These are phyloP conservation scores for Arctocebus calabarensis DNA, from an alignment of 2,797 vertebrate species.

Conservation along the genomic window DNA sequence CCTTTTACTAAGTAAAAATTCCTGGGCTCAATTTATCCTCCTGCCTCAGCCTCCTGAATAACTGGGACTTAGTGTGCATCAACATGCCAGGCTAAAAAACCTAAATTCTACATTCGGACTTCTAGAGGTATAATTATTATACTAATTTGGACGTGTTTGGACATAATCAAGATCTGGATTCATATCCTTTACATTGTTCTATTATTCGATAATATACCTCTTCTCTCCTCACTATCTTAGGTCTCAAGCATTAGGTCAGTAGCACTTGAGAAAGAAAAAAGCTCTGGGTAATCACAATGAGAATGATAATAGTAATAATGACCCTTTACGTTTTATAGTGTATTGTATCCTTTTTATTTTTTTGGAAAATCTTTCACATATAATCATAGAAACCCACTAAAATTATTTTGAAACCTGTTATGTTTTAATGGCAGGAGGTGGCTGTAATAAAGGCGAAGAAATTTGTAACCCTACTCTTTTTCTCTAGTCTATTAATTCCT, in stretches of 20 bases:
- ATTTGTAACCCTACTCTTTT: not conserved
- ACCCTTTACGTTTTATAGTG: not conserved
- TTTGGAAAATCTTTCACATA: not conserved
- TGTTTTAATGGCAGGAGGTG: not conserved
- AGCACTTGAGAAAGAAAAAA: slow-evolving; percentile 2
- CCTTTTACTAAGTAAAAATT: not conserved
- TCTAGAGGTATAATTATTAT: not conserved
- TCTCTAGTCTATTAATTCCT: slow-evolving; percentile 23
- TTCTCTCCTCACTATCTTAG: not conserved
- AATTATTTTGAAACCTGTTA: not conserved
- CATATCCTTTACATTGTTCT: not conserved
- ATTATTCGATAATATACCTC: not conserved
- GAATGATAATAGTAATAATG: not conserved
- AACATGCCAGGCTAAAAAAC: not conserved
- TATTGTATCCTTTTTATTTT: not conserved
- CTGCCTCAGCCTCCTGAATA: not conserved
- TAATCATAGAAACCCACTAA: not conserved
- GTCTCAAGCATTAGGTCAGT: slow-evolving; percentile 1
- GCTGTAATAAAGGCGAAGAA: not conserved
- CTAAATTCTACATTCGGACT: slow-evolving; percentile 6
- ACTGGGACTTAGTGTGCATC: not conserved
- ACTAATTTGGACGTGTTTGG: too few species aligned
- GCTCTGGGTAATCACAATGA: not conserved
- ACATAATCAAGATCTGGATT: too few species aligned
- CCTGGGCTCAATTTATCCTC: not conserved